Base-by-base conservation (phyloP, 2,797 vertebrate genomes). In the Scolopax rusticola region DNA sequence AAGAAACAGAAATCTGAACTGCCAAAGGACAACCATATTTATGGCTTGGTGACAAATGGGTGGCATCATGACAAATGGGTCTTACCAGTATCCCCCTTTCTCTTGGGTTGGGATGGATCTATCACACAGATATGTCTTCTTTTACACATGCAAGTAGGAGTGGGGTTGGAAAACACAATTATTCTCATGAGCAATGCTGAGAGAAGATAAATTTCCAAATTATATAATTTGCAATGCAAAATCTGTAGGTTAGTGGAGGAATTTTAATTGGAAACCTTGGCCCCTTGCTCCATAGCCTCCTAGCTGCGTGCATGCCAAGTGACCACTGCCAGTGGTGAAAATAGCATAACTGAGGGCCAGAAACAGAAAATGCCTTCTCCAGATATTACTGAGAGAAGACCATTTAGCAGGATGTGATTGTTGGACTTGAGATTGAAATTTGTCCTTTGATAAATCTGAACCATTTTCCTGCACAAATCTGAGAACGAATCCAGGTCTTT, bases 361-460 rank as follows among this genome's bases (percentile, higher is more conserved):
- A 40, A 70, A 36, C 38, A 60, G 53, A 41, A 70, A 41, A 36
- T 30, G 60, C 73, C 77, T 69, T 60, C 73, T 84, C 17, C 75
- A 54, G 78, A 8, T 75, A 64, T 3, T 45, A 25, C 18, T 51
- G 60, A 1, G 1, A 51, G 54, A 8, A 47, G 75, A 77, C 23
- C 15, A 16, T 16, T 57, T n/a, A 74, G 56, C 74, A 84, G 70
- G 74, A 89, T 91, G 78, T 40, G 82, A 78, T 47, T 89, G 67
- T 53, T 91, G 78, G 87, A 65, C 15, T 60, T 5, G 5, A 18
- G 51, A 30, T 18, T 84, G 57, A 68, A 73, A 61, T 51, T 20
- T 79, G 18, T 63, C 50, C 50, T 87, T 65, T 48, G 13, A 53
- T 67, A 65, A 79, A 60, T 21, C 57, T 24, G 41, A 84, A 33